Conservation (phyloP, 2,888 invertebrate genomes). For the Melinopterus prodromus region DNA sequence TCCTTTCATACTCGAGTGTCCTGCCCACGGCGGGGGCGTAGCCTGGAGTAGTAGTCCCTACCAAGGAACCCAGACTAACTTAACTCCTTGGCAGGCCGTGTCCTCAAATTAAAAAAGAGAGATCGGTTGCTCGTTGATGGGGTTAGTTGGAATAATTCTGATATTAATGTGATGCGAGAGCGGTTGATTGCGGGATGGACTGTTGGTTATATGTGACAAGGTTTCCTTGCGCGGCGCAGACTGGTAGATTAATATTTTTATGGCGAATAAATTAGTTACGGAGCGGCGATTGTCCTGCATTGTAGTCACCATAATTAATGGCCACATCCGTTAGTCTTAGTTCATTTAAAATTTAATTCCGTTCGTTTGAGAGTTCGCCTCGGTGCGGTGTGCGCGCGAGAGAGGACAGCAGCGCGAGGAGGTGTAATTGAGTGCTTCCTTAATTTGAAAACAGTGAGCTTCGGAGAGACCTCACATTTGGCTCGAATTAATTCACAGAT, state of each 20-base stretch:
- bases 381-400: conserved; percentile 21
- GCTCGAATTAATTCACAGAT: conserved; percentile 43
- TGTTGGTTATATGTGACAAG: conserved; percentile 22
- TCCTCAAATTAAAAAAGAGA: too few species aligned
- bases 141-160: too few species aligned
- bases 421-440: conserved; percentile 39
- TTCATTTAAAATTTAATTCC: conserved; percentile 45
- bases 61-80: neutral
- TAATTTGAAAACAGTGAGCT: conserved; percentile 40
- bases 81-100: too few species aligned
- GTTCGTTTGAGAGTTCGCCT: conserved; percentile 38
- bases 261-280: conserved; percentile 46
- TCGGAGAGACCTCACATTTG: conserved; percentile 43
- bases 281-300: conserved; percentile 44
- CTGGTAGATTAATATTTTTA: conserved; percentile 22
- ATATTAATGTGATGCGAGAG: too few species aligned
- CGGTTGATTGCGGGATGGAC: neutral
- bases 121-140: too few species aligned
- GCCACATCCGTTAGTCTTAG: conserved; percentile 45
- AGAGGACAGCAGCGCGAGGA: conserved; percentile 34
- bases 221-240: conserved; percentile 9
- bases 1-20: neutral
- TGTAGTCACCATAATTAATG: conserved; percentile 44
- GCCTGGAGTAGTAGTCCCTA: neutral
- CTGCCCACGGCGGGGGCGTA: neutral